Conservation (phyloP, 2,797 vertebrate species). For the Fistularia commersonii region DNA sequence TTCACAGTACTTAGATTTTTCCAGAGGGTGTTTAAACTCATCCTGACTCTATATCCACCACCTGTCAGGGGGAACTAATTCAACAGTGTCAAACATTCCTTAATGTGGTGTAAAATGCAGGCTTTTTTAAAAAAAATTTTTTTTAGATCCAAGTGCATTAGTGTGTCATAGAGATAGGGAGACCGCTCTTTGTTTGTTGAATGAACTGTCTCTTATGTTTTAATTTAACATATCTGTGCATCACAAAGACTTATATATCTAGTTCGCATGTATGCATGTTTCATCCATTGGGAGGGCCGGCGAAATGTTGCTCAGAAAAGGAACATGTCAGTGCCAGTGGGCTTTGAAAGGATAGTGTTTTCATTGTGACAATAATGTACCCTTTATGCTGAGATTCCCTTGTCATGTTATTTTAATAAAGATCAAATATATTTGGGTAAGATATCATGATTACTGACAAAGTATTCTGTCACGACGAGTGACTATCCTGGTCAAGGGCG, state of each 20-base stretch:
- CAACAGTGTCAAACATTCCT: background rate
- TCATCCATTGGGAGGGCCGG: constrained; percentile 40
- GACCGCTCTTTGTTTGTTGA: constrained; percentile 38
- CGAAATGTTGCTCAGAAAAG: constrained; percentile 23
- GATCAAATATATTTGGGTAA: constrained; percentile 44
- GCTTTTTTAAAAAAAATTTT: background rate
- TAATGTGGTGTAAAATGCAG: constrained; percentile 9
- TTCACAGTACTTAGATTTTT: too few species aligned
- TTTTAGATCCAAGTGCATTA: constrained; percentile 27
- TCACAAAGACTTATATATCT: constrained; percentile 44
- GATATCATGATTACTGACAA: background rate
- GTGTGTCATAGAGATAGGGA: constrained; percentile 20
- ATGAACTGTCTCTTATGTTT: constrained; percentile 50
- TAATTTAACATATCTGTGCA: constrained; percentile 65
- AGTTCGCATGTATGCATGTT: constrained; percentile 43
- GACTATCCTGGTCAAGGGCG: too few species aligned
- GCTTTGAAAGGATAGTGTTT: background rate
- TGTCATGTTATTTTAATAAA: constrained; percentile 65
- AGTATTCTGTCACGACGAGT: too few species aligned
- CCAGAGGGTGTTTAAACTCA: too few species aligned
- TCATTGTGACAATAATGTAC: constrained; percentile 35
- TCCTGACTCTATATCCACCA: too few species aligned
- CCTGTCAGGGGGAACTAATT: constrained; percentile 9
- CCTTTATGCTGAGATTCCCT: constrained; percentile 30
- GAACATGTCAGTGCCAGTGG: constrained; percentile 1